Base-by-base conservation (phyloP, 2,888 invertebrate species). In the Malthinus flaveolus region DNA sequence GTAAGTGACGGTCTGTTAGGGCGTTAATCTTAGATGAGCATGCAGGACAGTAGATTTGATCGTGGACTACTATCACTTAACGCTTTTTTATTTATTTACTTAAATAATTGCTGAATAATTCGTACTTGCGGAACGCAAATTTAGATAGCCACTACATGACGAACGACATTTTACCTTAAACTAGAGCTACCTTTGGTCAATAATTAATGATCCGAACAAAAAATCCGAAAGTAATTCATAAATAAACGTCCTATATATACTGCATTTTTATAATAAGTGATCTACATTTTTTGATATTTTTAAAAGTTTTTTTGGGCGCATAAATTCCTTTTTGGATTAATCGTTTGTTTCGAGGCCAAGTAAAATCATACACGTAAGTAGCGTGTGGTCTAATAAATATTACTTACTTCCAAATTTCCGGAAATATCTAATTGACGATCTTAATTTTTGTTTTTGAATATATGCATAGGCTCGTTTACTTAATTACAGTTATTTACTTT, bases 191-290 rank as follows among this genome's bases (percentile, higher is more conserved):
- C 31, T 47, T 36, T 51, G 42, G 47, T 44, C 50, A 59, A 59
- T 57, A 62, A 63, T 66, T 61, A 63, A 51, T 55, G 58, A 57
- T 66, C 64, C 50, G 46, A 59, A 66, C 65, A 73, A 68, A 69
- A 68, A 65, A 65, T 56, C 62, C 67, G 77, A 78, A 78, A 78
- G 77, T 75, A 75, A 69, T 72, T 69, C 70, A 72, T 23, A 71
- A 71, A 71, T 67, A 71, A 71, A 68, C 69, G 73, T 68, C 72
- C 72, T 63, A 70, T 71, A 69, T 74, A 69, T 74, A 72, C 68
- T 66, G 65, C 68, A 74, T 72, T 67, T 72, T 74, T 68, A 66
- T 65, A 64, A 52, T 59, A 62, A 66, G 42, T 71, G 75, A 66
- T 73, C 75, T 60, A 76, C 71, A 73, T 76, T 74, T 65, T 65